These are phyloP conservation scores for Sebastes wilsoni DNA, from an alignment of 2,797 vertebrate species.

Conservation along the genomic window DNA sequence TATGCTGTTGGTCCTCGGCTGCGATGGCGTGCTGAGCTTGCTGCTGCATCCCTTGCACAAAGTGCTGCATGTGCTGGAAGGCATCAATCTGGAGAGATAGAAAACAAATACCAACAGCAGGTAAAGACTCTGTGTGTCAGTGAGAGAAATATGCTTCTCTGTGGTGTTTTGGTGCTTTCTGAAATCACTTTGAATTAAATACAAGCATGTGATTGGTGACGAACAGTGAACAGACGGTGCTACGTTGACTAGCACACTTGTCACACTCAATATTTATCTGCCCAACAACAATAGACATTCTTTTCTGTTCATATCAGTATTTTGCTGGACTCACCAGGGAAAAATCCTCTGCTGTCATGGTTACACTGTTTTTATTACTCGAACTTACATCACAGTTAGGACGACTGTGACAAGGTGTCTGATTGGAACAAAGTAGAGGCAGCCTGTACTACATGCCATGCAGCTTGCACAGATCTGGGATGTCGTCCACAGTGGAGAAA, in stretches of 20 bases:
- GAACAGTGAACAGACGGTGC: background rate
- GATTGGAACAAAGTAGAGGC: background rate
- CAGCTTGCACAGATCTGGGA: background rate
- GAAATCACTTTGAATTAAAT: background rate
- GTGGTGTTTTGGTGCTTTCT: background rate
- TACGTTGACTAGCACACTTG: background rate
- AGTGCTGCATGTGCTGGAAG: constrained; percentile 99
- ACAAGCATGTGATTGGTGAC: background rate
- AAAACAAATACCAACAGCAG: background rate
- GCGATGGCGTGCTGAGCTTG: constrained; percentile 95
- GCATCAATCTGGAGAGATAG: constrained; percentile 89
- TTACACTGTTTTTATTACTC: background rate
- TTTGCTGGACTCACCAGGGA: background rate
- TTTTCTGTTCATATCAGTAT: background rate
- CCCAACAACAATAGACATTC: background rate
- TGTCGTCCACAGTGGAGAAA: background rate
- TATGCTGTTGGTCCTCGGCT: constrained; percentile 94
- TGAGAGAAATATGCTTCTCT: background rate
- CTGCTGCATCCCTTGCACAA: constrained; percentile 96
- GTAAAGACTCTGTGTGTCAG: background rate
- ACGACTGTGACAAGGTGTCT: background rate
- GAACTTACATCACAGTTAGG: background rate
- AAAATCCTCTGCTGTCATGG: constrained; percentile 1
- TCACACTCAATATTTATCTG: background rate
- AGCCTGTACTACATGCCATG: background rate